A percentile compares a stretch with the other conserved stretches of the same genome.
phyloP scores from a whole-genome alignment of 2,888 invertebrate species.

The Sabatieria punctata region DNA sequence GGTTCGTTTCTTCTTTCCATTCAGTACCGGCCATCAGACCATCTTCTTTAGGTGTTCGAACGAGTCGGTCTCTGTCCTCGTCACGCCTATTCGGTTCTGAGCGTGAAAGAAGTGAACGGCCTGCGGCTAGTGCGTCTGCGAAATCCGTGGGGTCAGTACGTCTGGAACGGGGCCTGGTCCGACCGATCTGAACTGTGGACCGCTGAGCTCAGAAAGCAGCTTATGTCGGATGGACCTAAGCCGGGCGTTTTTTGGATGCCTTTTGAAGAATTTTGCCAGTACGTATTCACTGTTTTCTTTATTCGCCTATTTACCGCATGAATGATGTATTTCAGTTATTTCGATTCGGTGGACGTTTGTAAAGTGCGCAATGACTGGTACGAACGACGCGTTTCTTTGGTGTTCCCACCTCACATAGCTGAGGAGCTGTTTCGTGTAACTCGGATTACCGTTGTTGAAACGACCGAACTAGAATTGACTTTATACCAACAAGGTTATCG shows the following conservation, averaged over 20 bases:
- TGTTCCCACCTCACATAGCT: neutral
- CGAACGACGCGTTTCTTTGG: neutral
- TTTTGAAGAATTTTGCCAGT: slow-evolving; percentile 77
- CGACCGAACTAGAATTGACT: slow-evolving; percentile 42
- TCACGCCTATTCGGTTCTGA: slow-evolving; percentile 90
- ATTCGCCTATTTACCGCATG: slow-evolving; percentile 1
- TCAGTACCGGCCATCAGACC: no score
- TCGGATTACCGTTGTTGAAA: slow-evolving; percentile 12
- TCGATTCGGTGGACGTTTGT: slow-evolving; percentile 94
- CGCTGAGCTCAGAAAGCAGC: slow-evolving; percentile 46
- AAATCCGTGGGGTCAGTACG: slow-evolving; percentile 97
- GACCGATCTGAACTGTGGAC: slow-evolving; percentile 59
- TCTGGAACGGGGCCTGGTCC: slow-evolving; percentile 90
- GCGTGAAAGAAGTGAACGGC: slow-evolving; percentile 61
- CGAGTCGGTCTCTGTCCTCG: slow-evolving; percentile 70
- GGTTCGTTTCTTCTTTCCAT: no score
- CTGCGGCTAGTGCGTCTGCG: slow-evolving; percentile 54
- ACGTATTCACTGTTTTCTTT: slow-evolving; percentile 12
- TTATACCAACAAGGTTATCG: neutral
- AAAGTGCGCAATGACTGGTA: slow-evolving; percentile 46
- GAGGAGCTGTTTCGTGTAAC: slow-evolving; percentile 1
- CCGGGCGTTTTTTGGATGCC: slow-evolving; percentile 98
- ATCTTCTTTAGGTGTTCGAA: slow-evolving; percentile 77
- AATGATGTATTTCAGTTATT: slow-evolving; percentile 53
- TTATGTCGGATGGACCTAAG: slow-evolving; percentile 60